Evolutionary conservation across 2,888 invertebrate genomes (phyloP).

Genomic region (Oxycera nigricornis): DNA sequence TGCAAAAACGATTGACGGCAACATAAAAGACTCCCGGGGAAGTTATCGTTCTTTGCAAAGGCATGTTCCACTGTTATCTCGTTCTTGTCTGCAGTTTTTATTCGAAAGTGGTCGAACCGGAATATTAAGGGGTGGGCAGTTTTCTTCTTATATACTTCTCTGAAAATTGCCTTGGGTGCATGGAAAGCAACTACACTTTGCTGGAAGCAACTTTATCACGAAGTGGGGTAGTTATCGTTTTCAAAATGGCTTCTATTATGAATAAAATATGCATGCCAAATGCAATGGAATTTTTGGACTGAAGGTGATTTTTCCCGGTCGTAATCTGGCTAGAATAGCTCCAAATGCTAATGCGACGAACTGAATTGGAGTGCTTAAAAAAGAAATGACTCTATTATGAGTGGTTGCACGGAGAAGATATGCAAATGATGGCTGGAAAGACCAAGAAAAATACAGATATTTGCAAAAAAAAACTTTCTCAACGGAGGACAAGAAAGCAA

Average conservation of each 20-base stretch:
- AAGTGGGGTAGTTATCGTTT: neutral
- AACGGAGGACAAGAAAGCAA: too few species aligned
- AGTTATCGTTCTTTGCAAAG: slow-evolving; percentile 12
- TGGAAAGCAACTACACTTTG: slow-evolving; percentile 7
- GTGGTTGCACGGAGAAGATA: too few species aligned
- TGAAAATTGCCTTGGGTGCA: slow-evolving; percentile 15
- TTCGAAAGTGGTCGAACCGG: neutral
- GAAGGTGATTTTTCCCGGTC: slow-evolving; percentile 18
- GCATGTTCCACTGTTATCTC: slow-evolving; percentile 30
- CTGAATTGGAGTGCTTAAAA: too few species aligned
- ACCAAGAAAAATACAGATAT: too few species aligned
- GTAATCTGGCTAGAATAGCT: neutral
- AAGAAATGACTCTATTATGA: too few species aligned
- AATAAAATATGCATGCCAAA: slow-evolving; percentile 34
- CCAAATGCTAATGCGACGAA: neutral
- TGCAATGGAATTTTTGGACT: slow-evolving; percentile 10
- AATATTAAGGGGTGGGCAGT: neutral
- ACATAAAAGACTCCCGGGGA: neutral
- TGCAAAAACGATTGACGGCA: slow-evolving; percentile 29
- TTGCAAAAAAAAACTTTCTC: too few species aligned
- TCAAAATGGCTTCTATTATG: slow-evolving; percentile 18
- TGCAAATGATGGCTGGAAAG: too few species aligned
- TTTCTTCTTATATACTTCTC: slow-evolving; percentile 24
- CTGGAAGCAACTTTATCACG: neutral
- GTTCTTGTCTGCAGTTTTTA: slow-evolving; percentile 28